Evolutionary conservation across 2,797 vertebrate species (phyloP), one percentile per base, ranked within the genome.

Genomic region (Halcyon leucocephala): DNA sequence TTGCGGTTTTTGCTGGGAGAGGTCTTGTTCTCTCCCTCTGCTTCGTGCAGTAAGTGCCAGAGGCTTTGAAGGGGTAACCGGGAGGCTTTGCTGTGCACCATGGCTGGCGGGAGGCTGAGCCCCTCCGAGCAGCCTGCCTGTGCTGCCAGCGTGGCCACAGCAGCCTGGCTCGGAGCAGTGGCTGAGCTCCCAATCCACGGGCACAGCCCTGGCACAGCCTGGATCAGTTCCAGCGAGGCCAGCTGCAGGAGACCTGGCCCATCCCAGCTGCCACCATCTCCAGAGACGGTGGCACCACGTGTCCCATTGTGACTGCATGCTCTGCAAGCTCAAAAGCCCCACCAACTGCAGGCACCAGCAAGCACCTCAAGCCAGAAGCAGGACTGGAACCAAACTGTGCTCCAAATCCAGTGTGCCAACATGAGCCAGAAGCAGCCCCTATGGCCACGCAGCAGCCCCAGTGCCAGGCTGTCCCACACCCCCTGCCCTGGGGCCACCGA

Each of bases 31-130:
- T 9, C 37, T 17, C 54, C 51, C 49, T 29, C 44, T 10, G 60
- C 90, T 94, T 70, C 1, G 0, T 24, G 67, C 71, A 55, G 71
- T 0, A 28, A 95, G 72, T 19, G 58, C 77, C 80, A 54, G 91
- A 58, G 71, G 80, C 90, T 97, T 86, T 93, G 96, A 96, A 97
- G 93, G 87, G 88, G 82, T 51, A 90, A 42, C 86, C 37, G 61
- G 4, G 10, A 51, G 72, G 92, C 7, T 78, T 9, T 48, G 69
- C 77, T 25, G 28, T 10, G 1, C 12, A n/a, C 58, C 42, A 0
- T 3, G 28, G 64, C 67, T 22, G 80, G 90, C 5, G 1, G 87
- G 78, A 81, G 74, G 80, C 64, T 7, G 76, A 90, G 62, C 12
- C 74, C 62, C 39, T 4, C 0, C 0, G 5, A 25, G 64, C 4